Evolutionary conservation across 2,113 vertebrate genomes (phyloP).

Genomic region (Plotosus lineatus): DNA sequence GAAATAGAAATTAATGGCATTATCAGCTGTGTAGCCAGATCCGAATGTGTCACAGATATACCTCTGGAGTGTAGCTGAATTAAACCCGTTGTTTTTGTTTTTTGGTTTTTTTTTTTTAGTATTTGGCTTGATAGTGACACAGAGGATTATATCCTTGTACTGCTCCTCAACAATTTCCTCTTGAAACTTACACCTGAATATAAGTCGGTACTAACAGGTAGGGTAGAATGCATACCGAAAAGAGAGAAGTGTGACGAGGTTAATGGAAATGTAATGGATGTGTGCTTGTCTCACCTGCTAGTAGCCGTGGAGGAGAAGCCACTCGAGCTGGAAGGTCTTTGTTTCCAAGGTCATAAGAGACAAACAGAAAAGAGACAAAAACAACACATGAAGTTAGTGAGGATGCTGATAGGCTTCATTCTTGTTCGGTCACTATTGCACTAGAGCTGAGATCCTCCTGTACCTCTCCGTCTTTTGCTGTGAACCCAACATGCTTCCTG

Average conservation of each 20-base stretch:
- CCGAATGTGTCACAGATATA: no score
- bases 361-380: conserved; percentile 28
- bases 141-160: not conserved
- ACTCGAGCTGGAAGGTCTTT: conserved; percentile 75
- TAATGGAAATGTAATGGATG: not conserved
- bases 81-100: no score
- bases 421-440: not conserved
- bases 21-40: no score
- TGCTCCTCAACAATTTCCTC: not conserved
- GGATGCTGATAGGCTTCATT: not conserved
- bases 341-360: conserved; percentile 33
- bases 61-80: no score
- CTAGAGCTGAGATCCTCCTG: not conserved
- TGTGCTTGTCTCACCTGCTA: conserved; percentile 62
- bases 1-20: no score
- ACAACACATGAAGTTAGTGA: conserved; percentile 30
- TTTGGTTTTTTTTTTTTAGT: no score
- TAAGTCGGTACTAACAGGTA: not conserved
- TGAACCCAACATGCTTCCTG: conserved; percentile 25
- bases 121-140: no score
- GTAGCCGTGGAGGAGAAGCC: conserved; percentile 69
- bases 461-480: conserved; percentile 22
- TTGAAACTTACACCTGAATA: not conserved
- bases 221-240: not conserved
- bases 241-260: not conserved